Percentiles rank a stretch among this genome's conserved stretches.
phyloP scores from a whole-genome alignment of 2,113 vertebrate genomes.

The Bubo scandiacus region DNA sequence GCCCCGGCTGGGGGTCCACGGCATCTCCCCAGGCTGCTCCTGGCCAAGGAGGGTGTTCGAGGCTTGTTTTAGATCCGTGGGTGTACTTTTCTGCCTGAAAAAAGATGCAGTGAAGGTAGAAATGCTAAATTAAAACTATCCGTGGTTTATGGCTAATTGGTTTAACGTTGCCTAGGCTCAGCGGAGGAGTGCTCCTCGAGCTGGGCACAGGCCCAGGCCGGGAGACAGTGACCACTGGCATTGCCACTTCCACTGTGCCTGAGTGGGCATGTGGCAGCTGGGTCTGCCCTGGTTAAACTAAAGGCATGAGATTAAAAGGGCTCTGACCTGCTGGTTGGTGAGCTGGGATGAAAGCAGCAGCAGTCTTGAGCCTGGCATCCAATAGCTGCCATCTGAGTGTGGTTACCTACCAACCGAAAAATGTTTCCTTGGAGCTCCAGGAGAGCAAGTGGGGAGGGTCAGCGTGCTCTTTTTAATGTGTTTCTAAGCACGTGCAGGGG shows the following conservation, averaged over 20 bases:
- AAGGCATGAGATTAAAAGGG: background rate
- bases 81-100: background rate
- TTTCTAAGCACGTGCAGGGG: background rate
- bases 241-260: background rate
- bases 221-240: background rate
- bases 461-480: background rate
- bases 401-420: background rate
- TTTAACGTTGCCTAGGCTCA: background rate
- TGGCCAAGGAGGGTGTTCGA: background rate
- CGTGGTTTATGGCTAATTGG: background rate
- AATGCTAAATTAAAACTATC: background rate
- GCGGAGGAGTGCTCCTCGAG: fast-evolving
- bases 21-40: background rate
- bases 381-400: background rate
- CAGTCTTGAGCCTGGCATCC: fast-evolving
- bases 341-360: background rate
- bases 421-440: background rate
- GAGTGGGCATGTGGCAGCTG: background rate
- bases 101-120: background rate
- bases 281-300: background rate
- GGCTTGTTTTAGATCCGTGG: background rate
- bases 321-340: background rate
- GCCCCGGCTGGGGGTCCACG: background rate
- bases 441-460: background rate
- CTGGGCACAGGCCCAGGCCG: background rate